Percentiles rank a stretch among this genome's conserved stretches.
Conservation (phyloP, 2,113 vertebrate species). For the Cynopterus brachyotis region DNA sequence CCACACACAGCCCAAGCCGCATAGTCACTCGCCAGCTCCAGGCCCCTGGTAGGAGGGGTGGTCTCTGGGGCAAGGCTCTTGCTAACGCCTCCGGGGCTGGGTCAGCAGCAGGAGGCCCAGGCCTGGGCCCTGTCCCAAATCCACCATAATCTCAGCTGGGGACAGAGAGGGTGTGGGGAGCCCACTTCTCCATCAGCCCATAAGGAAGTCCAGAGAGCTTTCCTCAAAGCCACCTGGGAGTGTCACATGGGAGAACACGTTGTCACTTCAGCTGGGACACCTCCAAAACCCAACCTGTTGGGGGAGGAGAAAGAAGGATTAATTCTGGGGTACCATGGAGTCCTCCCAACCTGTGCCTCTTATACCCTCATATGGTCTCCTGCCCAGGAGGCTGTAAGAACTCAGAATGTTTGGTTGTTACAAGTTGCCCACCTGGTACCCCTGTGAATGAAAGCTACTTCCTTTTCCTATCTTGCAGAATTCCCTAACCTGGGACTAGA, state of each 20-base stretch:
- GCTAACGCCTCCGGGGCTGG: slow-evolving; percentile 81
- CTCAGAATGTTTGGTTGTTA: background rate
- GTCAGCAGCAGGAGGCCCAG: slow-evolving; percentile 83
- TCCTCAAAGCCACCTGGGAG: slow-evolving; percentile 75
- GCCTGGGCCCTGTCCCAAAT: slow-evolving; percentile 79
- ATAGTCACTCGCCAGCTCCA: slow-evolving; percentile 93
- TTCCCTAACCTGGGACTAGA: background rate
- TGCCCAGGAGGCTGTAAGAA: background rate
- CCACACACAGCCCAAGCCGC: slow-evolving; percentile 94
- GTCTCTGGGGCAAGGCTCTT: slow-evolving; percentile 74
- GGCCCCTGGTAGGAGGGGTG: slow-evolving; percentile 87
- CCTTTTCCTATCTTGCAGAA: background rate
- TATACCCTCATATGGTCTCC: background rate
- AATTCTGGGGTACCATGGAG: background rate
- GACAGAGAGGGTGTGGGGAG: slow-evolving; percentile 77
- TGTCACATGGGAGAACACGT: slow-evolving; percentile 55
- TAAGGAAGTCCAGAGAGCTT: slow-evolving; percentile 80
- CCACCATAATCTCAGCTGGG: slow-evolving; percentile 78
- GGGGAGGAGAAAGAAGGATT: slow-evolving; percentile 53
- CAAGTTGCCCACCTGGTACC: background rate
- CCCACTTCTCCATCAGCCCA: slow-evolving; percentile 86
- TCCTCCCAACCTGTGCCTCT: background rate
- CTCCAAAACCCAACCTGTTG: slow-evolving; percentile 59
- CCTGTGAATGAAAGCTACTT: background rate
- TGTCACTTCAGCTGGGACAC: slow-evolving; percentile 3